Evolutionary conservation across 2,888 invertebrate species (phyloP).

Genomic region (Hydropsyche betteni): DNA sequence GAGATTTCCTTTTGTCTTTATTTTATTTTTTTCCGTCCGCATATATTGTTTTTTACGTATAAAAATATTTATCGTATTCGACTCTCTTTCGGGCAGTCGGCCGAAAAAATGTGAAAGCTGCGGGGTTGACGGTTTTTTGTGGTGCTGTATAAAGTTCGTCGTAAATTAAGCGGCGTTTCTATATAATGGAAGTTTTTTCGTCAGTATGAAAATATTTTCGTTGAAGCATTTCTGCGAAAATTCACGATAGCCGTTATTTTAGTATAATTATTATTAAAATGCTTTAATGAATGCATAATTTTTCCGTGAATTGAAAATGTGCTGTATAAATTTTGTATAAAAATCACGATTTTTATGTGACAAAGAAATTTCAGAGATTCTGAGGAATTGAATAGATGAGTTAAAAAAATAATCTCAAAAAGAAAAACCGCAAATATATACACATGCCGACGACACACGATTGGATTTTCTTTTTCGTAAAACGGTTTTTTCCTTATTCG

Average conservation of each 20-base stretch:
- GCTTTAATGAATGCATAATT: too few relatives aligned
- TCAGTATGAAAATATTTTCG: too few relatives aligned
- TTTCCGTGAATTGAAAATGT: too few relatives aligned
- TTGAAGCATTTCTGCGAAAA: too few relatives aligned
- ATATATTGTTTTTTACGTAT: constrained; percentile 15
- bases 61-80: constrained; percentile 26
- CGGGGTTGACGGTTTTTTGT: neutral
- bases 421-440: neutral
- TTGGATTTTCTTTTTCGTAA: neutral
- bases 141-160: neutral
- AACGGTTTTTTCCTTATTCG: neutral
- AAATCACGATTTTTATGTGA: too few relatives aligned
- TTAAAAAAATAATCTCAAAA: neutral
- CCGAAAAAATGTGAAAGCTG: constrained; percentile 13
- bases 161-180: too few relatives aligned
- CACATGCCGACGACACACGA: neutral
- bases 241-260: too few relatives aligned
- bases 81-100: neutral
- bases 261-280: too few relatives aligned
- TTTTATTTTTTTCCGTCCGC: constrained; percentile 11
- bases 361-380: neutral
- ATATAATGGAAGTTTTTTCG: too few relatives aligned
- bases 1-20: constrained; percentile 8
- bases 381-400: neutral
- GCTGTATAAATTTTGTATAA: too few relatives aligned